Base-by-base conservation (phyloP, 2,888 invertebrate species). In the Chalcosyrphus nemorum region DNA sequence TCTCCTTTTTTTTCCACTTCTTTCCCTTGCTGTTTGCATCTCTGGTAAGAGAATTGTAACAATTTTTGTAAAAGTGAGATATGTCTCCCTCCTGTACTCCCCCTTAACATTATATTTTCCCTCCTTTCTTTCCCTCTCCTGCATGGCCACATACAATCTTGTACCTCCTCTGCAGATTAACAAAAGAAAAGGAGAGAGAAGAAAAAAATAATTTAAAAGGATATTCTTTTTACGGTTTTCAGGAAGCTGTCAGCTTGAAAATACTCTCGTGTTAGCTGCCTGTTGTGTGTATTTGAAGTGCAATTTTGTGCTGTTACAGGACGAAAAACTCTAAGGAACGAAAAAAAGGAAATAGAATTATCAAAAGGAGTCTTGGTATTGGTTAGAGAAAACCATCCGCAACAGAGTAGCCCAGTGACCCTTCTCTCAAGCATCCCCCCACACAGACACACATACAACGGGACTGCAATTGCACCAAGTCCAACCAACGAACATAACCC, bases 221-320 rank as follows among this genome's bases (percentile, higher is more conserved):
- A 63, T 80, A 45, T 54, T 76, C n/a, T n/a, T 47, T 78, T 54
- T 76, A 41, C 32, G 38, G 29, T 81, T 85, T 85, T 66, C 76
- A 85, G 85, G 71, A 84, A 81, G 76, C 76, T 81, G 81, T 81
- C 85, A 85, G 71, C 71, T 76, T 29, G 68, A 63, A 80, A 75
- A 74, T 68, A 66, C 52, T 52, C 32, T 59, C 21, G 43, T 52
- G 63, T 47, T 54, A 54, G 45, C 54, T 71, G 54, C 41, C 24
- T 59, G 45, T 52, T 76, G 71, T 38, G 59, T 76, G 71, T 38
- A 71, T 85, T 84, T 80, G 85, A 85, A 76, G 85, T 71, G 75
- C 61, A 81, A 84, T 80, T 78, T 61, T 17, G 38, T 61, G 29
- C 70, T 63, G 19, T 21, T 56, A 19, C 21, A 15, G 59, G 27